Conservation (phyloP, 2,888 invertebrate genomes). For the Sepioteuthis lessoniana region DNA sequence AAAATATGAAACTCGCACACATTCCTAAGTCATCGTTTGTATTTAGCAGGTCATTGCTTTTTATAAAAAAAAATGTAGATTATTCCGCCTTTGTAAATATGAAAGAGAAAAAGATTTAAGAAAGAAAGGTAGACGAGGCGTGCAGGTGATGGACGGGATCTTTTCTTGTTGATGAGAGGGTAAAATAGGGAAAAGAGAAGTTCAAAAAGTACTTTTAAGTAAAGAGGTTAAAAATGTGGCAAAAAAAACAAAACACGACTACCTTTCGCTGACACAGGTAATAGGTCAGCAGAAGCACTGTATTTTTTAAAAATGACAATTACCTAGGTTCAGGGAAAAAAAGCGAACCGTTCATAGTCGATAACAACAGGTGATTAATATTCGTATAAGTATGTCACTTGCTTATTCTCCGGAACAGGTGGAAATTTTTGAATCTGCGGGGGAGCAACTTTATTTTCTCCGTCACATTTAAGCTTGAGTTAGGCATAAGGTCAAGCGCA, state of each 20-base stretch:
- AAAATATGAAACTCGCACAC: not conserved
- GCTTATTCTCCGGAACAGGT: not conserved
- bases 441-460: not conserved
- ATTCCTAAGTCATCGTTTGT: not conserved
- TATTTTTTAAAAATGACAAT: too few relatives aligned
- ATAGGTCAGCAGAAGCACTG: not conserved
- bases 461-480: not conserved
- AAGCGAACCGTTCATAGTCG: not conserved
- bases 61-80: not conserved
- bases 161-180: not conserved
- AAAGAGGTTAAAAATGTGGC: not conserved
- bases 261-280: not conserved
- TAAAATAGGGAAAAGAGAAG: not conserved
- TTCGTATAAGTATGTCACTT: not conserved
- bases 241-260: not conserved
- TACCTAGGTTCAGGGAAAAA: not conserved
- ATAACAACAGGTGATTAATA: conserved; percentile 9
- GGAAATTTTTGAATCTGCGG: not conserved
- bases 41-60: not conserved
- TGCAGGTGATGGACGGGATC: not conserved
- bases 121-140: not conserved
- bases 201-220: not conserved
- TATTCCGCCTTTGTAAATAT: not conserved
- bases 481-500: not conserved
- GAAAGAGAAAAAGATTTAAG: not conserved